Conservation (phyloP, 2,888 invertebrate genomes). For the Cristatella mucedo region DNA sequence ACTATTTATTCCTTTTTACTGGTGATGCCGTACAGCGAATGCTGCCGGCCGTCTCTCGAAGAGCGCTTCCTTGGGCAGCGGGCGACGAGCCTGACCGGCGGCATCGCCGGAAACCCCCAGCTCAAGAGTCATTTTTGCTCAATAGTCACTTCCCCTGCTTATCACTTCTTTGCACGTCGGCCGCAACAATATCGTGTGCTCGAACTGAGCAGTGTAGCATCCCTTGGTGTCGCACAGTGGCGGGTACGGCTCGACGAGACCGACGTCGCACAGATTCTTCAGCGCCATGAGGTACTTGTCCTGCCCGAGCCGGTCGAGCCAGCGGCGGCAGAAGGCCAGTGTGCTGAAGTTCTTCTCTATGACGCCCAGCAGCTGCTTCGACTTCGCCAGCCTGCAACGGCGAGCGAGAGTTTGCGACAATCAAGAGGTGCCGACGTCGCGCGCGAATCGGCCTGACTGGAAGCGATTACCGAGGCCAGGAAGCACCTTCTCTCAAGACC, state of each 20-base stretch:
- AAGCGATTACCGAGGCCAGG: too few relatives aligned
- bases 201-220: constrained; percentile 96
- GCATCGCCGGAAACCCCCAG: too few relatives aligned
- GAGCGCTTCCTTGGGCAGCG: too few relatives aligned
- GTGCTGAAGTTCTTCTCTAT: constrained; percentile 96
- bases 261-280: constrained; percentile 93
- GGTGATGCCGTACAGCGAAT: too few relatives aligned
- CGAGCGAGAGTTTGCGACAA: too few relatives aligned
- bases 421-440: too few relatives aligned
- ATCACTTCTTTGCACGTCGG: constrained; percentile 98
- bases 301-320: constrained; percentile 91
- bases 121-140: constrained; percentile 24
- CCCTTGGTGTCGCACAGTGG: constrained; percentile 92
- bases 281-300: constrained; percentile 94
- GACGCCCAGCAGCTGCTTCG: constrained; percentile 71
- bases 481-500: too few relatives aligned
- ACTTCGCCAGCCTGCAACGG: constrained; percentile 61
- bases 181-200: constrained; percentile 88
- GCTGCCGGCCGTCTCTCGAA: too few relatives aligned
- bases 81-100: too few relatives aligned
- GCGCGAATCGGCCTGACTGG: too few relatives aligned
- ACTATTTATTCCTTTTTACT: too few relatives aligned
- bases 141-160: constrained; percentile 89
- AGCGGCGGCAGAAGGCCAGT: constrained; percentile 92
- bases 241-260: constrained; percentile 93